Base-by-base conservation (phyloP, 35 echinoderm and acorn worm species). In the Diadema setosum region DNA sequence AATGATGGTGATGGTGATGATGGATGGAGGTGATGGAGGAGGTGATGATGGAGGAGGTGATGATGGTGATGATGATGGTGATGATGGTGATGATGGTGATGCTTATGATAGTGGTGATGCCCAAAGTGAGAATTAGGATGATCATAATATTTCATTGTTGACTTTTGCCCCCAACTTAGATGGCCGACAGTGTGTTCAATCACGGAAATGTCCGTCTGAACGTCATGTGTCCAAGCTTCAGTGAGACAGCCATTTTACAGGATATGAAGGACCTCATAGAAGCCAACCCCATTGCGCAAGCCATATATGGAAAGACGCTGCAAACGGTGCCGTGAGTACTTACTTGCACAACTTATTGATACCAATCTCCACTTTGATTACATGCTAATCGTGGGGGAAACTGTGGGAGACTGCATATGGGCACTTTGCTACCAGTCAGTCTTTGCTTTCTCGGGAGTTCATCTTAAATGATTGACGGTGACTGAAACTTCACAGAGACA, bases 131-230 rank as follows among this genome's bases (percentile, higher is more conserved):
- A n/a, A n/a, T n/a, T n/a, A n/a, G n/a, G n/a, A n/a, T n/a, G n/a
- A n/a, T n/a, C n/a, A n/a, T n/a, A n/a, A n/a, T n/a, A n/a, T n/a
- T n/a, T n/a, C n/a, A n/a, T 59, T 59, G 5, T 14, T 59, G 5
- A 1, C 29, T 59, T 26, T 65, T 30, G 14, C 1, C 1, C n/a
- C 12, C 36, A 65, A 6, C 36, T 1, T 29, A 76, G 70, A 76
- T 76, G 4, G 70, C 36, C 7, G 93, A 95, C 59, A 2, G 39
- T 7, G 88, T 83, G 15, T 95, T 91, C 58, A 89, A 27, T 33
- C 33, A 17, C 37, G 88, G 78, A 9, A 90, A 95, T 46, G 90
- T 95, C 32, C 83, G 93, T 36, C 5, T 90, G 41, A 95, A 95
- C 31, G 59, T 61, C 18, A 29, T 95, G 1, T 95, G 93, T 81